These are phyloP conservation scores for Epinephelus awoara DNA, from an alignment of 2,797 vertebrate genomes.

Conservation along the genomic window DNA sequence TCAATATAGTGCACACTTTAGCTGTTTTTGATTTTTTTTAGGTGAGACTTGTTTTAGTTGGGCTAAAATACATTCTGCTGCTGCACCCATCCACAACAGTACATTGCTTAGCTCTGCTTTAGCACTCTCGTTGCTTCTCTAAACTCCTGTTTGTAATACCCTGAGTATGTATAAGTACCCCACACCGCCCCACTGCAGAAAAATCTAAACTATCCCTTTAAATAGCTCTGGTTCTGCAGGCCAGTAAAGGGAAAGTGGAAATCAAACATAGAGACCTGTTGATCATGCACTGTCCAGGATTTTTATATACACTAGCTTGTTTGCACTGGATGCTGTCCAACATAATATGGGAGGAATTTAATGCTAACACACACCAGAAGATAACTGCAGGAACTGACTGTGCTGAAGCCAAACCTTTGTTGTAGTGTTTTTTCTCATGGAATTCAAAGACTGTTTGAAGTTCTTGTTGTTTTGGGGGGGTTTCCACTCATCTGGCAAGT, in stretches of 20 bases:
- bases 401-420: slow-evolving; percentile 28
- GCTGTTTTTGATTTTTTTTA: no score
- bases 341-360: slow-evolving; percentile 28
- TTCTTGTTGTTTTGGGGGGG: background rate
- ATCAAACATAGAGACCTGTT: slow-evolving; percentile 18
- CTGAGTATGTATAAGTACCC: no score
- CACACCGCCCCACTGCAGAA: no score
- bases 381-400: slow-evolving; percentile 44
- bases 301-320: slow-evolving; percentile 39
- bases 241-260: slow-evolving; percentile 12
- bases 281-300: slow-evolving; percentile 9
- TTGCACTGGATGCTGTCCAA: slow-evolving; percentile 55
- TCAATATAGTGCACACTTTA: no score
- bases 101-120: no score
- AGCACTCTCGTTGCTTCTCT: no score
- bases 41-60: no score
- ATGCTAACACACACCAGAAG: slow-evolving; percentile 11
- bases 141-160: no score
- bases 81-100: no score
- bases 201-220: no score
- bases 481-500: slow-evolving; percentile 4
- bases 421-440: slow-evolving; percentile 5
- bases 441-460: slow-evolving; percentile 13
- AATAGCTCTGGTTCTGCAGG: no score
- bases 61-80: no score